Evolutionary conservation across 2,888 invertebrate genomes (phyloP).

Genomic region (Temnothorax unifasciatus): DNA sequence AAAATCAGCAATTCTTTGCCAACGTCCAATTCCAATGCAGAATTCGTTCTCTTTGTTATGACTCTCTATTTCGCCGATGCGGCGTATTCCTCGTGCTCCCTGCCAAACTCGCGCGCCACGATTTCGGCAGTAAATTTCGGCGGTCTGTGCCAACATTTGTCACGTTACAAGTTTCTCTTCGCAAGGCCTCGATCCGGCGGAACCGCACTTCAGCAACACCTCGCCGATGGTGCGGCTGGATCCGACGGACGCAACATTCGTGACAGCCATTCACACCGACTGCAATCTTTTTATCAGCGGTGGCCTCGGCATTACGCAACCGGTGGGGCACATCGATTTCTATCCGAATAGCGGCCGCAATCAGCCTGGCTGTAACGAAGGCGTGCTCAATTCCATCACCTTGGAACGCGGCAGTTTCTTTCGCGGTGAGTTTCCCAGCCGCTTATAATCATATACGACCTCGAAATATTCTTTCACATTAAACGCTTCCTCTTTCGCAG

Average conservation of each 20-base stretch:
- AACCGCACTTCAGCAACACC: conserved; percentile 95
- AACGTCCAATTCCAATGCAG: background rate
- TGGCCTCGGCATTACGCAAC: conserved; percentile 93
- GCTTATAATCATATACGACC: background rate
- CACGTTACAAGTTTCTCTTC: conserved; percentile 61
- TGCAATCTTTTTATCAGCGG: conserved; percentile 92
- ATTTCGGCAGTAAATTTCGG: background rate
- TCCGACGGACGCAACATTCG: conserved; percentile 94
- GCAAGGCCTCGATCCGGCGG: conserved; percentile 94
- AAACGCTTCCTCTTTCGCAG: conserved; percentile 80
- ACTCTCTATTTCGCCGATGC: conserved; percentile 7
- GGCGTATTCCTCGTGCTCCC: background rate
- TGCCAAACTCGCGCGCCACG: background rate
- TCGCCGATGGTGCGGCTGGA: conserved; percentile 94
- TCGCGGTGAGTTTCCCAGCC: conserved; percentile 85
- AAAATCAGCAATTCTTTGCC: background rate
- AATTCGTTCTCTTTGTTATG: background rate
- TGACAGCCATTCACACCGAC: conserved; percentile 96
- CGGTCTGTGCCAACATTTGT: conserved; percentile 30
- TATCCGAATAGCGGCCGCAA: conserved; percentile 95
- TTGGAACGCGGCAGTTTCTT: conserved; percentile 89
- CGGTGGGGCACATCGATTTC: conserved; percentile 96
- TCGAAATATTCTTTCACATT: background rate
- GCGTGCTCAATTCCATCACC: conserved; percentile 89
- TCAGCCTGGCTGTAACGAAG: conserved; percentile 91